These are phyloP conservation scores for Gymnarchus niloticus DNA, from an alignment of 2,113 vertebrate genomes.

Conservation along the genomic window DNA sequence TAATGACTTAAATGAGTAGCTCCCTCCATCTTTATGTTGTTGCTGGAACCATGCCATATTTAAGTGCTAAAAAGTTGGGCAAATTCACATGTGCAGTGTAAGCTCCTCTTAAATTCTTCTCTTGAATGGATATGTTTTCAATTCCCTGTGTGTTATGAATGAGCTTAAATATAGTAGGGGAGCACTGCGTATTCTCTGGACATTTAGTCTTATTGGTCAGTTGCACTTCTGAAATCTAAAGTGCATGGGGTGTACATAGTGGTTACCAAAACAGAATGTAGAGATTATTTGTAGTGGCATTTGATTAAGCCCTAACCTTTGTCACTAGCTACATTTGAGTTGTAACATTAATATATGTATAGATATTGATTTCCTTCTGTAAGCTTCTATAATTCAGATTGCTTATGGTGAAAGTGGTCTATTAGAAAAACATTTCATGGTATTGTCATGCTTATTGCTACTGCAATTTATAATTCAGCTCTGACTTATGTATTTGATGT, in stretches of 20 bases:
- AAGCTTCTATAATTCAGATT: background rate
- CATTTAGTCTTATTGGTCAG: background rate
- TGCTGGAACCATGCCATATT: background rate
- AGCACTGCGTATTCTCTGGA: background rate
- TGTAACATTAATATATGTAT: background rate
- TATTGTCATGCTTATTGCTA: background rate
- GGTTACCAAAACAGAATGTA: conserved; percentile 1
- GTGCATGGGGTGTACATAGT: background rate
- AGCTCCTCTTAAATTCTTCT: background rate
- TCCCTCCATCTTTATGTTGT: background rate
- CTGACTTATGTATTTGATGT: background rate
- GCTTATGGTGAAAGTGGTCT: background rate
- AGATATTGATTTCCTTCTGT: background rate
- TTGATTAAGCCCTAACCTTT: background rate
- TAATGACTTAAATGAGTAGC: background rate
- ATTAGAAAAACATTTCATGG: background rate
- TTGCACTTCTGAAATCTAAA: background rate
- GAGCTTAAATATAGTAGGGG: background rate
- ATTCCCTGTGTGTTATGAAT: conserved; percentile 33
- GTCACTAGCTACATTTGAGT: background rate
- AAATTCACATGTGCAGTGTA: background rate
- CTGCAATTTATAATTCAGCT: background rate
- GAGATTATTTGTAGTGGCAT: background rate
- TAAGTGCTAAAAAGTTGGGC: background rate
- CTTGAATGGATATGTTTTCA: conserved; percentile 15